A percentile compares a stretch with the other conserved stretches of the same genome.
Evolutionary conservation across 2,888 invertebrate genomes (phyloP).

Genomic region (Andrena dorsata): DNA sequence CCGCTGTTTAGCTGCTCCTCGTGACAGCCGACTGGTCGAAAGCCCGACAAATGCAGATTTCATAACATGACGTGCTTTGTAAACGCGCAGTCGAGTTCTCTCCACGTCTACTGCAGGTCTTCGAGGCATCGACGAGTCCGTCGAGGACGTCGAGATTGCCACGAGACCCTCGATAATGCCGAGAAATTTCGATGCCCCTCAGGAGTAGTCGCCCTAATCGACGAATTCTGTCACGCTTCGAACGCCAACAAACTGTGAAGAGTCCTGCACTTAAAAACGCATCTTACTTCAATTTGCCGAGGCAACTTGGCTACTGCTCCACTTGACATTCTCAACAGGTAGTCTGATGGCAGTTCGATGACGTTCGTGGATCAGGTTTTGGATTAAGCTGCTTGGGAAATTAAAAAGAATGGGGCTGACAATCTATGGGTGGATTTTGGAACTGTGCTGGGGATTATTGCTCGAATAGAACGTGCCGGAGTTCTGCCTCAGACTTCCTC

Average conservation of each 20-base stretch:
- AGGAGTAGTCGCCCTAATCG: neutral
- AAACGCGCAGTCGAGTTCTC: constrained; percentile 20
- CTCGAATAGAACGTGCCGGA: neutral
- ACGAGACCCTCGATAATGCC: neutral
- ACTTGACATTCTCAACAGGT: constrained; percentile 35
- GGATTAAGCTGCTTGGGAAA: neutral
- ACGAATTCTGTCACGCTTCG: too few relatives aligned
- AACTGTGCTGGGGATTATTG: neutral
- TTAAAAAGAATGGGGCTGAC: neutral
- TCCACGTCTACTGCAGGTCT: constrained; percentile 54
- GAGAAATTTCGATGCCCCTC: constrained; percentile 34
- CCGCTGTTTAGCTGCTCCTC: neutral
- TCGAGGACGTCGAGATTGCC: constrained; percentile 1
- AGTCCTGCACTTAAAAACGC: neutral
- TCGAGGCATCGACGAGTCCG: constrained; percentile 37
- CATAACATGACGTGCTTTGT: constrained; percentile 55
- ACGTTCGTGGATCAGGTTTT: neutral
- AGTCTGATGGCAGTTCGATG: neutral
- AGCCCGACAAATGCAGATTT: constrained; percentile 66
- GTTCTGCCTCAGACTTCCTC: neutral
- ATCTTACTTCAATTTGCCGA: neutral
- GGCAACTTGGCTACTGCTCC: neutral
- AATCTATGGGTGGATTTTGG: neutral
- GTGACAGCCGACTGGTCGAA: constrained; percentile 15
- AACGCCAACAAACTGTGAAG: neutral